Base-by-base conservation (phyloP, 2,888 invertebrate genomes). In the Mimachlamys varia region DNA sequence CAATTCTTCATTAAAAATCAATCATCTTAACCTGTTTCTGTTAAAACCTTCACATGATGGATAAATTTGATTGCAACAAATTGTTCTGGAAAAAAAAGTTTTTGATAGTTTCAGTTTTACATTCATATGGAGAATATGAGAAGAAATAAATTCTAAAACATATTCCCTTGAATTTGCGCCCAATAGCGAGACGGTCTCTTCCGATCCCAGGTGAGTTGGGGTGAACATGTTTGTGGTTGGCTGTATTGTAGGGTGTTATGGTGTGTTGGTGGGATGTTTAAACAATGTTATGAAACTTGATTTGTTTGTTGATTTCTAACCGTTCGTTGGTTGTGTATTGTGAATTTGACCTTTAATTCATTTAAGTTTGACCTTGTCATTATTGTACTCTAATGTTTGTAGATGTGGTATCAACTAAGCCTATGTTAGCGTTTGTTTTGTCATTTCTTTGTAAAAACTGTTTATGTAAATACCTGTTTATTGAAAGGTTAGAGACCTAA, bases 241-340 rank as follows among this genome's bases (percentile, higher is more conserved):
- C 1, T 27, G 76, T 58, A 58, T 22, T 58, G 58, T 22, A 19
- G 22, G 19, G 1, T 33, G 76, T 76, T 76, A 76, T 33, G 7
- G 13, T 76, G 76, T 76, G 62, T 76, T 58, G 58, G 22, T 58
- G 22, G n/a, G n/a, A 58, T 58, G 7, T 58, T 58, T 19, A 33
- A 13, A 76, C 27, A 27, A n/a, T 33, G 17, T 33, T 7, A 76
- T 76, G 76, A 27, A 33, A 27, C 12, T 76, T 76, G 76, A 62
- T 62, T 62, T 62, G 62, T 62, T 62, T 62, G 62, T 62, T 62
- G n/a, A 62, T 76, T 10, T 33, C 76, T 76, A 76, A 76, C 76
- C 76, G 0, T 76, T 76, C 22, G 33, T 76, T 76, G 76, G 33
- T 76, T 76, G 76, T 33, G 33, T 22, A 22, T 22, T 62, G 4